Percentiles rank a stretch among this genome's conserved stretches.
These are phyloP conservation scores for Peromyscus californicus DNA, from an alignment of 2,113 vertebrate species.

Conservation along the genomic window DNA sequence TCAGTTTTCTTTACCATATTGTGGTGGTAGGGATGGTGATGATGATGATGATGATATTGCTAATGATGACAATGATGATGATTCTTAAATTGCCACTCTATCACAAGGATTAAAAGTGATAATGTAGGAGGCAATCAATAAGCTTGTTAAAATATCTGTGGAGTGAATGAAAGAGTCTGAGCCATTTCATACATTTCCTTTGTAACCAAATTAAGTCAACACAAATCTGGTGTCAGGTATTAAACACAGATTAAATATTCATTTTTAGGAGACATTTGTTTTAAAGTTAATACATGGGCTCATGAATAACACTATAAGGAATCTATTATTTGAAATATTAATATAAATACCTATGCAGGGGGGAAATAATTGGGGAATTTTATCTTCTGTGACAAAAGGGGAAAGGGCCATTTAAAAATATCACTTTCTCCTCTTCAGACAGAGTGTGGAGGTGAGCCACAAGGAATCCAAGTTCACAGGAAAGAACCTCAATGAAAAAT, in stretches of 20 bases:
- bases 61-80: neutral
- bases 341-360: constrained; percentile 84
- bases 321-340: constrained; percentile 85
- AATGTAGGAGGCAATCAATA: neutral
- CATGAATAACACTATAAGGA: constrained; percentile 81
- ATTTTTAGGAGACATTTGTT: constrained; percentile 74
- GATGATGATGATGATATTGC: neutral
- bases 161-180: constrained; percentile 62
- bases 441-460: constrained; percentile 84
- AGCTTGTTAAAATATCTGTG: constrained; percentile 72
- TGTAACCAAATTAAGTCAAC: constrained; percentile 67
- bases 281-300: constrained; percentile 80
- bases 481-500: constrained; percentile 90
- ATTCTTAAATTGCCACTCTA: neutral
- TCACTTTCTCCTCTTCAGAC: constrained; percentile 79
- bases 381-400: constrained; percentile 78
- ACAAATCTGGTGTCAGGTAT: constrained; percentile 74
- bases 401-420: constrained; percentile 83
- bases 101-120: constrained; percentile 34
- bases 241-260: constrained; percentile 70
- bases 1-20: neutral
- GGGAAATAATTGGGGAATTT: constrained; percentile 83
- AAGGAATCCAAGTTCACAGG: constrained; percentile 87
- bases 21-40: neutral
- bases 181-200: constrained; percentile 74